Evolutionary conservation across 2,797 vertebrate species (phyloP), one percentile per base, ranked within the genome.

Genomic region (Phaenicophaeus curvirostris): DNA sequence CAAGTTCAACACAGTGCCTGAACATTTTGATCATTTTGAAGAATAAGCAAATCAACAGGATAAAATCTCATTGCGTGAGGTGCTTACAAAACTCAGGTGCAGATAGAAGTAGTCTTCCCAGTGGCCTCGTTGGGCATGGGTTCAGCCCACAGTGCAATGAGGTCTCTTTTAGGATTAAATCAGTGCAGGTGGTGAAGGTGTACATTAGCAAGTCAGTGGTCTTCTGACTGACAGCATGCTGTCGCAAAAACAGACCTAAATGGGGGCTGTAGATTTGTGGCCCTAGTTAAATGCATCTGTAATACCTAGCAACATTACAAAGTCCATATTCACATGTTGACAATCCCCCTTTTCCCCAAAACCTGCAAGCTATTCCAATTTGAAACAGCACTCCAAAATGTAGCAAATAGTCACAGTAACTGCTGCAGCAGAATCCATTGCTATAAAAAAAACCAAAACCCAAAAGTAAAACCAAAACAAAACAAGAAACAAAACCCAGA

Each of bases 161-260:
- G 14, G 13, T 33, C 28, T 27, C 48, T 46, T 61, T 18, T 30
- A 33, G 23, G 15, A 13, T 18, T 58, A 75, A 74, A 90, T 55
- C 39, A 68, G 27, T 3, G 0, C 0, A 23, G n/a, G 25, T 8
- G 55, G 25, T 44, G 44, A 63, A 57, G 41, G 41, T 71, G 37
- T 30, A 35, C 25, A 11, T 18, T 13, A 62, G 11, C 27, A 33
- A 2, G 3, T 48, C 57, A 0, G 1, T 19, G 11, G 58, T 37
- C 58, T 44, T 68, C 41, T 19, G 13, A 63, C 59, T 77, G 71
- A 58, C 6, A 80, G 54, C 15, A 59, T 1, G 3, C n/a, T 58
- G 33, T 15, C 68, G 44, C 28, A 83, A 61, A 63, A 86, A 28
- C 57, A 87, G 76, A 59, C n/a, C 53, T 74, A 83, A 73, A 57